Conservation (phyloP, 1,140 invertebrate genomes). For the Pseudoatta argentina region DNA sequence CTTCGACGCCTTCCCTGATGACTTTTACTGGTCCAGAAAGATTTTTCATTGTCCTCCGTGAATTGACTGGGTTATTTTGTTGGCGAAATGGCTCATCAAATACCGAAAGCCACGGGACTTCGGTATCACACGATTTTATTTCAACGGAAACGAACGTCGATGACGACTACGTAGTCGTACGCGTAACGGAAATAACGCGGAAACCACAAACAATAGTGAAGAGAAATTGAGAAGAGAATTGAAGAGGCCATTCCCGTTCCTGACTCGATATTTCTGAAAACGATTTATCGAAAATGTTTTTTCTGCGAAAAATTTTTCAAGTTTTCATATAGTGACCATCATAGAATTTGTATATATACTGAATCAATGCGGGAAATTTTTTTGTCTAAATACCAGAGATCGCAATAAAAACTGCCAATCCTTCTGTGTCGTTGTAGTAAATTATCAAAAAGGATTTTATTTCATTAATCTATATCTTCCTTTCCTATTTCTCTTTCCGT, state of each 20-base stretch:
- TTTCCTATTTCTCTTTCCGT: not conserved
- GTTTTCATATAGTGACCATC: not conserved
- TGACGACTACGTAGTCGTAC: constrained; percentile 34
- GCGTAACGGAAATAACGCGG: constrained; percentile 57
- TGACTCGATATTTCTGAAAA: constrained; percentile 43
- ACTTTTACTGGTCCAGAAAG: constrained; percentile 13
- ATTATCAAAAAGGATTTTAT: not conserved
- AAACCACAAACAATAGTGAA: constrained; percentile 59
- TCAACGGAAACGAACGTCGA: constrained; percentile 51
- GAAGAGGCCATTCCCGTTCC: constrained; percentile 46
- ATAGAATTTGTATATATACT: constrained; percentile 6
- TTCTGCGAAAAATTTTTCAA: constrained; percentile 19
- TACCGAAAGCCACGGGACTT: constrained; percentile 12
- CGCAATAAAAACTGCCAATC: constrained; percentile 5
- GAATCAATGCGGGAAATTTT: not conserved
- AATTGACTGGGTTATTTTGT: constrained; percentile 47
- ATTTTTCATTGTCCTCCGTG: constrained; percentile 63
- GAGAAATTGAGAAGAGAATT: constrained; percentile 60
- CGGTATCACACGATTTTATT: constrained; percentile 48
- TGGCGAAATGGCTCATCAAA: constrained; percentile 41
- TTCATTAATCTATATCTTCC: not conserved
- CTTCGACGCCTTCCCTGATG: constrained; percentile 55
- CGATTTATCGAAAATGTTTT: constrained; percentile 58
- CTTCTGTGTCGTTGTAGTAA: not conserved
- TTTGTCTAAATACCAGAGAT: constrained; percentile 1